Base-by-base conservation (phyloP, 2,797 vertebrate genomes). In the Acanthopagrus latus region DNA sequence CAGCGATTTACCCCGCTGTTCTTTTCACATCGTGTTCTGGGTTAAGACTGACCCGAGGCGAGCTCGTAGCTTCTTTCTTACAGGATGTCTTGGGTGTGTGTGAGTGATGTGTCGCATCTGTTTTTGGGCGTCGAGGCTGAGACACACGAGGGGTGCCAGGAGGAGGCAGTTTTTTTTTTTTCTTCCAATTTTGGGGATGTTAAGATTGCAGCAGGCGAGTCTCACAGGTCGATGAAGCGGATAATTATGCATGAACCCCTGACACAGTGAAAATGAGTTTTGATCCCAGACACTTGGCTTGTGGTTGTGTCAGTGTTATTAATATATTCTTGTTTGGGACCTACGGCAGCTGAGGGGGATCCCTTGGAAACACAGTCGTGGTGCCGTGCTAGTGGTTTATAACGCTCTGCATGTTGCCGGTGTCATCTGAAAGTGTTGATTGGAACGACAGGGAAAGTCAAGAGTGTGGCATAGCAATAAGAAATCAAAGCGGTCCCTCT, bases 211-310 rank as follows among this genome's bases (percentile, higher is more conserved):
- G 77, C 55, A 75, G 71, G 69, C 51, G 38, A 88, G 80, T 67
- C 88, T 89, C 88, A 74, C 87, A 68, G 85, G 87, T 89, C 50
- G 21, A 65, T 78, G 91, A 85, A 91, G 92, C 86, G 25, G 77
- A 91, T 92, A 88, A 93, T 93, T 92, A 93, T 88, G 89, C 86
- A 92, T 87, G 84, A 85, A 90, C 78, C 82, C 70, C 79, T 88
- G 85, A 91, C 83, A 86, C 74, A 71, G 86, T 89, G 90, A 90
- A 93, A 92, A 91, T 91, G 58, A 92, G 80, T 91, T 92, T 92
- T 83, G 89, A 90, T 88, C 79, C 69, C 69, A 85, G 78, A 86
- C 71, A 74, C 81, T 83, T 83, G 80, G 79, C 90, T 91, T 80
- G 76, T 82, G 74, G 54, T 84, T 77, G 71, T 84, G 86, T 86